Conservation (phyloP, 2,113 vertebrate species). For the Macaca fascicularis region DNA sequence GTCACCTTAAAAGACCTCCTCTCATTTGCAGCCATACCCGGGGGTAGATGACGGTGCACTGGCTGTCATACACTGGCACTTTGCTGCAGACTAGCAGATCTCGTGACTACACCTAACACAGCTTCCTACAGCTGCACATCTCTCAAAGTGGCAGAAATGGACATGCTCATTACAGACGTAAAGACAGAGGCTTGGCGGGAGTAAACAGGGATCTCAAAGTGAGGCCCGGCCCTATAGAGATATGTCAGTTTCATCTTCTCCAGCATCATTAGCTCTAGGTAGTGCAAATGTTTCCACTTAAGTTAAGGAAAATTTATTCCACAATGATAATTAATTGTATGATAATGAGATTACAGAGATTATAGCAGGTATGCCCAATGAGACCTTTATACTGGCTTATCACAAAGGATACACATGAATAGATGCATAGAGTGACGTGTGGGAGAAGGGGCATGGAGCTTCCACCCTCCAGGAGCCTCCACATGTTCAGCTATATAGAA, state of each 20-base stretch:
- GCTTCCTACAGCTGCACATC: background rate
- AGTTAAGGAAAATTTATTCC: background rate
- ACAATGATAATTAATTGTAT: background rate
- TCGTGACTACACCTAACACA: accelerated
- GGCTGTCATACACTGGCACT: background rate
- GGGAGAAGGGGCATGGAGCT: background rate
- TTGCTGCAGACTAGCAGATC: background rate
- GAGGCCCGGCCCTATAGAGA: background rate
- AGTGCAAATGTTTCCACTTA: background rate
- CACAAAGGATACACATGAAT: background rate
- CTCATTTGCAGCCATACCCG: background rate
- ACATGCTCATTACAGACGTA: background rate
- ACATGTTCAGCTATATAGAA: background rate
- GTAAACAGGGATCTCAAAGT: background rate
- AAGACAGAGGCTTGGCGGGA: background rate
- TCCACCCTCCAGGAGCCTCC: background rate
- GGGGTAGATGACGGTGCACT: background rate
- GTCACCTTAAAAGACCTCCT: background rate
- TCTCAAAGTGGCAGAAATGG: background rate
- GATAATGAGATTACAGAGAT: background rate
- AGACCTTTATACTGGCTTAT: background rate
- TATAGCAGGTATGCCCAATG: background rate
- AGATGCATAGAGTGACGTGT: background rate
- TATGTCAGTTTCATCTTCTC: background rate
- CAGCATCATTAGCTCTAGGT: background rate